Evolutionary conservation across 2,113 vertebrate species (phyloP).

Genomic region (Syngnathus scovelli): DNA sequence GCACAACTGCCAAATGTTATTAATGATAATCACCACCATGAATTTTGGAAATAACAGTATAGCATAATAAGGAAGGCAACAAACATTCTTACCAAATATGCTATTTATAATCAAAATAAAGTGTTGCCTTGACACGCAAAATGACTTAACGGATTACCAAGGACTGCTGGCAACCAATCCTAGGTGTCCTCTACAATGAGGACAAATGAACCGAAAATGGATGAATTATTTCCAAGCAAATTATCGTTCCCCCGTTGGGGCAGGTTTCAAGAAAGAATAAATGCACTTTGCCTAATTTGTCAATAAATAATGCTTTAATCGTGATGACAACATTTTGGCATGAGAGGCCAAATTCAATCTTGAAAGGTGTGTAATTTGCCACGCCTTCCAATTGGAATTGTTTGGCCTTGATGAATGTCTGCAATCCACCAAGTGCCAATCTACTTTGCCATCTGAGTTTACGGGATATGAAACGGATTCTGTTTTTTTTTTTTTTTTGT

Average conservation of each 20-base stretch:
- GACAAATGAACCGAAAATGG: background rate
- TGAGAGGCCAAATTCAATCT: background rate
- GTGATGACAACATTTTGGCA: background rate
- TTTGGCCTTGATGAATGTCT: background rate
- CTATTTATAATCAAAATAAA: no score
- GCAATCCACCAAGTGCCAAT: background rate
- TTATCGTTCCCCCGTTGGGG: background rate
- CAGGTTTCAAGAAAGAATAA: background rate
- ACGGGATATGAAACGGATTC: background rate
- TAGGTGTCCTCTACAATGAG: background rate
- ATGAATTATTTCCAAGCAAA: background rate
- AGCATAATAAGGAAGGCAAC: no score
- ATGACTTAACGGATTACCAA: no score
- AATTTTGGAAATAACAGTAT: no score
- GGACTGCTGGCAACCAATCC: no score
- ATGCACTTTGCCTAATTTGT: background rate
- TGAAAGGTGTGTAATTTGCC: background rate
- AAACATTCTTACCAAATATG: no score
- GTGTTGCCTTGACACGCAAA: no score
- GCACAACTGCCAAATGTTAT: no score
- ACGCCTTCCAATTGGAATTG: background rate
- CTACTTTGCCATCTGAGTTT: background rate
- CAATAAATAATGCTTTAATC: background rate
- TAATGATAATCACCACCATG: no score
- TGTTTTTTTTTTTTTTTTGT: background rate